Percentiles rank a stretch among this genome's conserved stretches.
These are phyloP conservation scores for Himalopsyche tibetana DNA, from an alignment of 2,888 invertebrate genomes.

Conservation along the genomic window DNA sequence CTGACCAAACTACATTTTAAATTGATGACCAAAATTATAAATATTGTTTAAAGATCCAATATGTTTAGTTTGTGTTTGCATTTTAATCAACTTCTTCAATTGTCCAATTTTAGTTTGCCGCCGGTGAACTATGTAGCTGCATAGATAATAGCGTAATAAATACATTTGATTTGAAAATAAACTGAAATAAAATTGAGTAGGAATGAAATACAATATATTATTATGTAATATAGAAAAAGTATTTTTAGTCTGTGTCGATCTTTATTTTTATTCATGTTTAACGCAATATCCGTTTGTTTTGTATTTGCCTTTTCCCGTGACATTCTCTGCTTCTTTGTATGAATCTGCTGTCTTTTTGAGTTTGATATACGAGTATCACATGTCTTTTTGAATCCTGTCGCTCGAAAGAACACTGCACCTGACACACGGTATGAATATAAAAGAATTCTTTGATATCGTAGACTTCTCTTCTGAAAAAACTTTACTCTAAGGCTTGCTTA, in stretches of 20 bases:
- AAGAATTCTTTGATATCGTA: conserved; percentile 30
- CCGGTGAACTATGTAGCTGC: no score
- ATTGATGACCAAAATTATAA: conserved; percentile 1
- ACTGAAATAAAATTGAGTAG: no score
- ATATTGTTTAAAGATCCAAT: neutral
- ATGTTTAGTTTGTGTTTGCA: no score
- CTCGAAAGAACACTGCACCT: conserved; percentile 9
- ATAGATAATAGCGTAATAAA: no score
- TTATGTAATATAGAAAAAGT: neutral
- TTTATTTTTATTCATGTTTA: neutral
- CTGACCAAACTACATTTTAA: neutral
- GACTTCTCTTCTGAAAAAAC: neutral
- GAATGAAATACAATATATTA: neutral
- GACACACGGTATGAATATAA: conserved; percentile 15
- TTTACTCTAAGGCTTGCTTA: neutral
- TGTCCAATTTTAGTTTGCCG: no score
- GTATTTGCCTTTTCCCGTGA: conserved; percentile 14
- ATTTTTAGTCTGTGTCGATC: neutral
- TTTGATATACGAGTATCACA: conserved; percentile 34
- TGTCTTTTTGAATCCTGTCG: conserved; percentile 15
- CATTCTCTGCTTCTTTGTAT: conserved; percentile 31
- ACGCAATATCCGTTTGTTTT: conserved; percentile 18
- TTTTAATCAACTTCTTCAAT: no score
- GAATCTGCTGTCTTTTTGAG: conserved; percentile 5
- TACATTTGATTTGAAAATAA: no score